A percentile compares a stretch with the other conserved stretches of the same genome.
These are phyloP conservation scores for Macroglossus sobrinus DNA, from an alignment of 2,113 vertebrate species.

Conservation along the genomic window DNA sequence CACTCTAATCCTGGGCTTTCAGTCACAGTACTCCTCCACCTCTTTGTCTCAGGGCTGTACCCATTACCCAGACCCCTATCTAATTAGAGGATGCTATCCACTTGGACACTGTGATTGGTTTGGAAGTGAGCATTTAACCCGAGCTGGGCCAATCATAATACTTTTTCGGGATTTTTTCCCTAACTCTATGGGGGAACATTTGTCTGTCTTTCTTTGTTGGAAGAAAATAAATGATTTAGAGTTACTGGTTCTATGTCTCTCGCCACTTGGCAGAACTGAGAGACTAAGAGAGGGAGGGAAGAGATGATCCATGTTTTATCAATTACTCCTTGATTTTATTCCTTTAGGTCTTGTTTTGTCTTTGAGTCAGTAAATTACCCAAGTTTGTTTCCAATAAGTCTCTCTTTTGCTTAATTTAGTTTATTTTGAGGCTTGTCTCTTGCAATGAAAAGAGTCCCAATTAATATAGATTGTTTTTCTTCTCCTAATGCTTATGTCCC, in stretches of 20 bases:
- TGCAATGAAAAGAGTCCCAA: background rate
- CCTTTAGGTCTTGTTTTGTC: background rate
- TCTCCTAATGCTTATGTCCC: background rate
- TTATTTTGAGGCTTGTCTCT: conserved; percentile 10
- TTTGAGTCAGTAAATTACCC: background rate
- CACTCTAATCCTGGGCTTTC: background rate
- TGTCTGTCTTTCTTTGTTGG: background rate
- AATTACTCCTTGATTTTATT: background rate
- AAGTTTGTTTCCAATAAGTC: background rate
- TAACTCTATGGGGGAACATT: background rate
- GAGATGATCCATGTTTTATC: no score
- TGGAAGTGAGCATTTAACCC: background rate
- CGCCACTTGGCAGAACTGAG: background rate
- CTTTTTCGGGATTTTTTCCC: background rate
- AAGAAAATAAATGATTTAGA: background rate
- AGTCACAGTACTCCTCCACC: background rate
- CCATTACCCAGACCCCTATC: background rate
- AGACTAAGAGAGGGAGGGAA: background rate
- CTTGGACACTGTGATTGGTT: background rate
- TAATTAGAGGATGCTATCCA: background rate
- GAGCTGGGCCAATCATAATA: background rate
- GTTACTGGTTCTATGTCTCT: background rate
- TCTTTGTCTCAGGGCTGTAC: background rate
- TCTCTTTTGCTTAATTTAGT: background rate
- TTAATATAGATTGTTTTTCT: background rate